phyloP scores from a whole-genome alignment of 2,888 invertebrate genomes.

The Dryobota labecula region DNA sequence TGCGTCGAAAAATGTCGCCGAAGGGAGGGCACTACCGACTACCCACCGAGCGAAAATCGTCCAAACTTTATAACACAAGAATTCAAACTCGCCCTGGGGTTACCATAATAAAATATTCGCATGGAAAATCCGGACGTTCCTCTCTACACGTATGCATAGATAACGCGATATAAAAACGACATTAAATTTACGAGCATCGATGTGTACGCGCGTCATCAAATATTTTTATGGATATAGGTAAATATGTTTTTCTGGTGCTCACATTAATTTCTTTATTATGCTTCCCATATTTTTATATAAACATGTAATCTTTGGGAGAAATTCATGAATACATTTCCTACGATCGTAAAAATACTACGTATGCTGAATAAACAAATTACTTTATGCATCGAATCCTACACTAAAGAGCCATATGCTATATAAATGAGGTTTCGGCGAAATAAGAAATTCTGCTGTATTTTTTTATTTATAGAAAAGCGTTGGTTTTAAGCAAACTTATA shows the following conservation, averaged over 20 bases:
- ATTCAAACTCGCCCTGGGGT: slow-evolving; percentile 70
- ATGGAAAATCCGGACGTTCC: slow-evolving; percentile 72
- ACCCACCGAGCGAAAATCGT: slow-evolving; percentile 58
- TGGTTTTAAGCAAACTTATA: slow-evolving; percentile 25
- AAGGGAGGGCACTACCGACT: slow-evolving; percentile 64
- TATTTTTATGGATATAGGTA: slow-evolving; percentile 66
- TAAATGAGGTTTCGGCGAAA: slow-evolving; percentile 31
- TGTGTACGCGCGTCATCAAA: slow-evolving; percentile 66
- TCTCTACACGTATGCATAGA: slow-evolving; percentile 70
- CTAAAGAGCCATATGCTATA: slow-evolving; percentile 52
- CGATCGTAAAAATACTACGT: slow-evolving; percentile 64
- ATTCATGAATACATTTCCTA: slow-evolving; percentile 67
- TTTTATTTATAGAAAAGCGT: slow-evolving; percentile 30
- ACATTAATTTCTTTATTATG: slow-evolving; percentile 69
- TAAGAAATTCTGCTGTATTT: slow-evolving; percentile 31
- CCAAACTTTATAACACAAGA: slow-evolving; percentile 71
- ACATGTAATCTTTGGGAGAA: slow-evolving; percentile 67
- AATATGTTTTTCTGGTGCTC: slow-evolving; percentile 66
- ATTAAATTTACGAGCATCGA: slow-evolving; percentile 74
- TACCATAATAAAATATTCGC: slow-evolving; percentile 73
- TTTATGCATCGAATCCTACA: slow-evolving; percentile 60
- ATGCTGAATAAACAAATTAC: slow-evolving; percentile 64
- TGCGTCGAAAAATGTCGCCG: slow-evolving; percentile 84
- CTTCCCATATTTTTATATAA: slow-evolving; percentile 65
- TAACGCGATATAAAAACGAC: slow-evolving; percentile 73